Percentiles rank a stretch among this genome's conserved stretches.
Evolutionary conservation across 2,113 vertebrate genomes (phyloP).

Genomic region (Hydrolagus affinis): DNA sequence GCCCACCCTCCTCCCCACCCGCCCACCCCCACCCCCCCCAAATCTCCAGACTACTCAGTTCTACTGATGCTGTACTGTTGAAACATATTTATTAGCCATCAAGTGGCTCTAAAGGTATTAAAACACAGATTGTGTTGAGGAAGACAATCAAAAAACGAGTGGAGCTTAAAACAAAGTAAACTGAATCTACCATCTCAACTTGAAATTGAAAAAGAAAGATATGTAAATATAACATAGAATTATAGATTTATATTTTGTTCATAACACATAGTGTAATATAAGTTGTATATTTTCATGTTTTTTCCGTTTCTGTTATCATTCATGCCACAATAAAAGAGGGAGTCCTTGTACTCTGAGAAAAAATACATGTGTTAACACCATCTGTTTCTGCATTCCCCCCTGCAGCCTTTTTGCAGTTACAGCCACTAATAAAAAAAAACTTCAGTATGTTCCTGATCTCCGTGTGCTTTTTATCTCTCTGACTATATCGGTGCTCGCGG

Average conservation of each 20-base stretch:
- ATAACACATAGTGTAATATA: constrained; percentile 99
- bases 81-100: constrained; percentile 27
- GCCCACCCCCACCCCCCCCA: constrained; percentile 47
- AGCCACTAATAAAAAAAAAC: constrained; percentile 98
- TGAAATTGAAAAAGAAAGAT: constrained; percentile 97
- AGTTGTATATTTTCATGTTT: constrained; percentile 99
- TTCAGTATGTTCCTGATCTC: constrained; percentile 89
- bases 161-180: constrained; percentile 93
- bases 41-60: constrained; percentile 31
- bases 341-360: constrained; percentile 84
- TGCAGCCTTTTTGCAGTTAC: constrained; percentile 98
- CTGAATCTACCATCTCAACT: constrained; percentile 96
- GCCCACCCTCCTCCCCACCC: too few species aligned
- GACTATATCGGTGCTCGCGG: too few species aligned
- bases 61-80: constrained; percentile 30
- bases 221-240: constrained; percentile 99
- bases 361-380: constrained; percentile 82
- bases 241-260: constrained; percentile 99
- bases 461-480: constrained; percentile 36
- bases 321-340: constrained; percentile 91
- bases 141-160: constrained; percentile 98
- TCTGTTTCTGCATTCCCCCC: constrained; percentile 85
- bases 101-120: constrained; percentile 20
- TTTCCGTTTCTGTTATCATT: constrained; percentile 98
- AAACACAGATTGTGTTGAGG: constrained; percentile 42